Base-by-base conservation (phyloP, 2,888 invertebrate species). In the Plebejus melissa region DNA sequence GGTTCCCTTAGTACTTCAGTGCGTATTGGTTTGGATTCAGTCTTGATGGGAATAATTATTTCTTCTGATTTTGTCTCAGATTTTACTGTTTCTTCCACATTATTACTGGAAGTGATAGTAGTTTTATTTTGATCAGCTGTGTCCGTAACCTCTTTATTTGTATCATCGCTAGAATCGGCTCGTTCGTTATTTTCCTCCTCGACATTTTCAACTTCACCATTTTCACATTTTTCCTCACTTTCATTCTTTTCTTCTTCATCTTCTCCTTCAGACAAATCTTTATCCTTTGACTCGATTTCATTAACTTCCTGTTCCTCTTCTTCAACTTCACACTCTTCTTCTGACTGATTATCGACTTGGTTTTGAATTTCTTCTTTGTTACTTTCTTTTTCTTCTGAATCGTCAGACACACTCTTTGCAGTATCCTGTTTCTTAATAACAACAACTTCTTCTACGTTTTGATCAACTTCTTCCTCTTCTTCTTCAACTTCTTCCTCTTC, bases 1-100 rank as follows among this genome's bases (percentile, higher is more conserved):
- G 91, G 91, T 79, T 93, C 93, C 75, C 88, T 86, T 9, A 89
- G 80, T 7, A 88, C 87, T n/a, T 86, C 80, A 74, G 80, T 79
- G 60, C 75, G 80, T 77, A 75, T 80, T 77, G 79, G 77, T 65
- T 77, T 76, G 1, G 77, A 74, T 78, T 79, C 78, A 70, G 75
- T 54, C 77, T 81, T 78, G 77, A 77, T 78, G 74, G 77, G 58
- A 74, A 74, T 75, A 32, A 65, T 74, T 60, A 78, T 77, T 58
- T 81, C 81, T 78, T 57, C 78, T 41, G 16, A 72, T 75, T 76
- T 80, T 79, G 77, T 82, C 80, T 22, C 80, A 80, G 79, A 77
- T 77, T 76, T 58, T 4, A 70, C 38, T 16, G 77, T 71, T 69
- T 76, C 22, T n/a, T 57, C 71, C 4, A 58, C 50, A 54, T 74